phyloP scores from a whole-genome alignment of 2,797 vertebrate genomes.

The Peromyscus attwateri region DNA sequence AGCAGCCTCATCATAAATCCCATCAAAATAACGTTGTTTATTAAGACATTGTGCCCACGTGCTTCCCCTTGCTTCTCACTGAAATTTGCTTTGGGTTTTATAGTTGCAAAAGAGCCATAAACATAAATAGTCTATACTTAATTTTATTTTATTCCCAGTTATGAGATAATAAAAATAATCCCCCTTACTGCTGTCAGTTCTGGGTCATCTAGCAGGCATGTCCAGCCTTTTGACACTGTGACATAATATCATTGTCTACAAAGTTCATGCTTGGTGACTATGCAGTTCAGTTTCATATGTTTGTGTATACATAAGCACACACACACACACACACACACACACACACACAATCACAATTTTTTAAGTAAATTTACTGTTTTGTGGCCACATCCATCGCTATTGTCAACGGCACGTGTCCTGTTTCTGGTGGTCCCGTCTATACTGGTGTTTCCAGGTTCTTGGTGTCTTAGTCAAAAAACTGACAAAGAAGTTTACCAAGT shows the following conservation, averaged over 20 bases:
- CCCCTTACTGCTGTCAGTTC: background rate
- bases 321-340: background rate
- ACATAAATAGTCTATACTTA: background rate
- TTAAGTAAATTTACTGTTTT: background rate
- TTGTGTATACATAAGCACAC: background rate
- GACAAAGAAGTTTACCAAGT: background rate
- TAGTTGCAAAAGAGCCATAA: background rate
- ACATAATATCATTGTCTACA: background rate
- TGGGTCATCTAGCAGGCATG: background rate
- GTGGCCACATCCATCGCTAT: background rate
- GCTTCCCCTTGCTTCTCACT: constrained; percentile 13
- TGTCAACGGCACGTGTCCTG: background rate
- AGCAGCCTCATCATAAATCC: background rate
- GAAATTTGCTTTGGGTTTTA: background rate
- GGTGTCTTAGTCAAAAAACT: background rate
- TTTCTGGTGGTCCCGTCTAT: background rate
- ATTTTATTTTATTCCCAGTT: constrained; percentile 52
- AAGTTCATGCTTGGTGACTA: background rate
- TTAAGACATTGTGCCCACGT: background rate
- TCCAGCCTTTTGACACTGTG: background rate
- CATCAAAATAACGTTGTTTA: background rate
- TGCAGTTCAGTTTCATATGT: background rate
- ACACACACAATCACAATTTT: background rate
- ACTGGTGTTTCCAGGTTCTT: background rate
- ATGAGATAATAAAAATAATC: constrained; percentile 29